Percentiles rank a stretch among this genome's conserved stretches.
phyloP scores from a whole-genome alignment of 2,888 invertebrate species.

The Eupithecia tripunctaria region DNA sequence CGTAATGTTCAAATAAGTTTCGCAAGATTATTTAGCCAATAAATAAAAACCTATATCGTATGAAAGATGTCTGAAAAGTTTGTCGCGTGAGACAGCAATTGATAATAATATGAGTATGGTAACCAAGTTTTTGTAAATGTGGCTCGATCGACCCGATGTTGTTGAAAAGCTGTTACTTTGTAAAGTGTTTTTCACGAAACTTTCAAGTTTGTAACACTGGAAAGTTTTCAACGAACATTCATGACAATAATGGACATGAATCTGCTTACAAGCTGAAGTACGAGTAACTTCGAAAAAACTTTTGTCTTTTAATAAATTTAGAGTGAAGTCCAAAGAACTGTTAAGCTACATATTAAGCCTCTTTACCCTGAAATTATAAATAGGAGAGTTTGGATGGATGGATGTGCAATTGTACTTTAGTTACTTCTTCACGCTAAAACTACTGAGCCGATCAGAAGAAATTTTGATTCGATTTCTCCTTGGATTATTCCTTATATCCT shows the following conservation, averaged over 20 bases:
- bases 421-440: no score
- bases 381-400: no score
- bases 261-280: not conserved
- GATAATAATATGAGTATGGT: slow-evolving; percentile 9
- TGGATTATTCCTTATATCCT: no score
- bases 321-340: not conserved
- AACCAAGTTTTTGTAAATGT: not conserved
- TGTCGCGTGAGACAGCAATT: not conserved
- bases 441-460: not conserved
- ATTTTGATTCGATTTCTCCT: not conserved
- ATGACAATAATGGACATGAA: slow-evolving; percentile 4
- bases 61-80: slow-evolving; percentile 9
- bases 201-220: slow-evolving; percentile 14
- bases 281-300: not conserved
- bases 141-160: not conserved
- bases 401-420: no score
- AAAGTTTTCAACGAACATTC: slow-evolving; percentile 6
- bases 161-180: slow-evolving; percentile 12
- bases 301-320: not conserved
- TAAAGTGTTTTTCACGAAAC: slow-evolving; percentile 11
- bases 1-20: not conserved
- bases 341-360: no score
- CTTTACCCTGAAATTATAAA: no score
- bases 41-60: not conserved
- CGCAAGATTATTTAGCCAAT: not conserved